phyloP scores from a whole-genome alignment of 2,113 vertebrate genomes.

The Trichomycterus rosablanca region DNA sequence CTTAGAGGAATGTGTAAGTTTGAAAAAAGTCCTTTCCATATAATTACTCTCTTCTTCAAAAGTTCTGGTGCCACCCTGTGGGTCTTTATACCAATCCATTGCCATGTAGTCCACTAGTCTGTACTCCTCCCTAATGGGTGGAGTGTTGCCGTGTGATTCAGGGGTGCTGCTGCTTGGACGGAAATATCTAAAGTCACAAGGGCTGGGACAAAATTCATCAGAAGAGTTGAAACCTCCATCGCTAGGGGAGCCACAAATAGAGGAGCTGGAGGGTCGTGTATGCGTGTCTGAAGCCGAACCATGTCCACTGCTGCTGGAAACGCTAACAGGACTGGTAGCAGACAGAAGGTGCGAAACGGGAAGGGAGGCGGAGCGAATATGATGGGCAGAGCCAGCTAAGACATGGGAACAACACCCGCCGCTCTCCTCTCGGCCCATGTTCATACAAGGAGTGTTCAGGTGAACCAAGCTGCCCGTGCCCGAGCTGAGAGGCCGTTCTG shows the following conservation, averaged over 20 bases:
- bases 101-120: conserved; percentile 83
- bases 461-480: conserved; percentile 44
- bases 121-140: conserved; percentile 70
- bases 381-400: conserved; percentile 50
- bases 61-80: conserved; percentile 30
- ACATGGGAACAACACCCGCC: conserved; percentile 26
- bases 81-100: conserved; percentile 74
- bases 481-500: conserved; percentile 60
- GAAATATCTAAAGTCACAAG: conserved; percentile 73
- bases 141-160: conserved; percentile 82
- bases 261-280: conserved; percentile 82
- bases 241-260: conserved; percentile 86
- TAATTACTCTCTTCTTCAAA: conserved; percentile 50
- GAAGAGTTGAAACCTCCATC: conserved; percentile 88
- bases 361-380: conserved; percentile 82
- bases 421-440: conserved; percentile 40
- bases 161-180: conserved; percentile 82
- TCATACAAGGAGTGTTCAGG: conserved; percentile 41
- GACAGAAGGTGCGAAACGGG: conserved; percentile 78
- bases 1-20: conserved; percentile 88
- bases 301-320: conserved; percentile 78
- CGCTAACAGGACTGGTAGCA: conserved; percentile 78
- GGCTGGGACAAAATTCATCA: conserved; percentile 88
- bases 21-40: conserved; percentile 75
- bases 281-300: conserved; percentile 75